Evolutionary conservation across 2,888 invertebrate species (phyloP).

Genomic region (Pedicia rivosa): DNA sequence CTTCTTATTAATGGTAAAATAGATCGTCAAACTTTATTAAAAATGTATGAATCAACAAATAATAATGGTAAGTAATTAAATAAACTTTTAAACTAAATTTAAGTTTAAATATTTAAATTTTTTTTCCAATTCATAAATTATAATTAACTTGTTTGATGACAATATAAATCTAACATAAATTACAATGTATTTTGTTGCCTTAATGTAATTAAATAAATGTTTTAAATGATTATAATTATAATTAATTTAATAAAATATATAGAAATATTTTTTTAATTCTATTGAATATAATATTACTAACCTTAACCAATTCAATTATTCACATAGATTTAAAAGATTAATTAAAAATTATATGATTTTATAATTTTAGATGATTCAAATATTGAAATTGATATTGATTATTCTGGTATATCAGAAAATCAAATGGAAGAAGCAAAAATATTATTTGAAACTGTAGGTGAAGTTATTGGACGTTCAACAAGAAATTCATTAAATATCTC

Average conservation of each 20-base stretch:
- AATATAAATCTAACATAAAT: no score
- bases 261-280: neutral
- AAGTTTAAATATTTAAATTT: no score
- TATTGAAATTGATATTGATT: slow-evolving; percentile 47
- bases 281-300: no score
- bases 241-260: slow-evolving; percentile 1
- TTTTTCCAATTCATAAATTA: no score
- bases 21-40: slow-evolving; percentile 61
- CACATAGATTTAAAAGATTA: no score
- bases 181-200: no score
- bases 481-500: slow-evolving; percentile 42
- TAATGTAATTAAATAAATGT: no score
- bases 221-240: no score
- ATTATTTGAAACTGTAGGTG: slow-evolving; percentile 58
- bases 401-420: slow-evolving; percentile 41
- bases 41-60: slow-evolving; percentile 54
- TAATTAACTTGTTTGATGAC: no score
- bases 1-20: slow-evolving; percentile 75
- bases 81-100: no score
- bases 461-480: slow-evolving; percentile 48
- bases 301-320: no score
- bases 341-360: no score
- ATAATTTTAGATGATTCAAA: slow-evolving; percentile 32
- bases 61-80: slow-evolving; percentile 48
- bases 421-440: slow-evolving; percentile 45